Evolutionary conservation across 30 jellyfish, hydroid and myxozoan species (phyloP).

Genomic region (Pseudorhiza aurosa): DNA sequence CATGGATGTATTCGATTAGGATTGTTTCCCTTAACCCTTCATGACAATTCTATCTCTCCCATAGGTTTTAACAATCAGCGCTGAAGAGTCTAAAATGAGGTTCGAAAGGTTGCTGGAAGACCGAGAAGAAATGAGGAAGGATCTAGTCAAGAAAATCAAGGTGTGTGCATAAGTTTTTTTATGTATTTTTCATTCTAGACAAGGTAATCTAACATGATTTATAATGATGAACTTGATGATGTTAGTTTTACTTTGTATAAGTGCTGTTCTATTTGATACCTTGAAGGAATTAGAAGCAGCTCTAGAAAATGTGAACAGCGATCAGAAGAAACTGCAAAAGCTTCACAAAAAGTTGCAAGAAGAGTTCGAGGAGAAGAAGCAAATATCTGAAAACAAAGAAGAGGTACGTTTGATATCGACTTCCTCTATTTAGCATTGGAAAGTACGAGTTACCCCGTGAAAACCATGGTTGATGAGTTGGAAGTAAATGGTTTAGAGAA

Average conservation of each 20-base stretch:
- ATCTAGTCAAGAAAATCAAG: constrained; percentile 81
- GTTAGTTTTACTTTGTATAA: too few species aligned
- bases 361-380: constrained; percentile 77
- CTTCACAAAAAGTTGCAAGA: constrained; percentile 79
- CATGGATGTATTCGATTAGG: too few species aligned
- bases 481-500: too few species aligned
- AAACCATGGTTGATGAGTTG: too few species aligned
- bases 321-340: constrained; percentile 81
- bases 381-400: constrained; percentile 62
- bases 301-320: constrained; percentile 72
- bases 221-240: too few species aligned
- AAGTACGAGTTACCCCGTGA: too few species aligned
- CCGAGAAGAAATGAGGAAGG: constrained; percentile 94
- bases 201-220: too few species aligned
- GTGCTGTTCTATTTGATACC: neutral
- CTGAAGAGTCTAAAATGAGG: constrained; percentile 87
- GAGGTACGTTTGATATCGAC: constrained; percentile 51
- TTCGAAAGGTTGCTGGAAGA: constrained; percentile 82
- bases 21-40: too few species aligned
- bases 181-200: neutral
- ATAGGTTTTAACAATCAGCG: constrained; percentile 64
- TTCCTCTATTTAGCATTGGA: neutral
- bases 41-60: neutral
- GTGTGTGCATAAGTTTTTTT: constrained; percentile 32
- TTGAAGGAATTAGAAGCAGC: constrained; percentile 85